Percentiles rank a stretch among this genome's conserved stretches.
Conservation (phyloP, 92 coral and sea anemone species). For the Porites rus region DNA sequence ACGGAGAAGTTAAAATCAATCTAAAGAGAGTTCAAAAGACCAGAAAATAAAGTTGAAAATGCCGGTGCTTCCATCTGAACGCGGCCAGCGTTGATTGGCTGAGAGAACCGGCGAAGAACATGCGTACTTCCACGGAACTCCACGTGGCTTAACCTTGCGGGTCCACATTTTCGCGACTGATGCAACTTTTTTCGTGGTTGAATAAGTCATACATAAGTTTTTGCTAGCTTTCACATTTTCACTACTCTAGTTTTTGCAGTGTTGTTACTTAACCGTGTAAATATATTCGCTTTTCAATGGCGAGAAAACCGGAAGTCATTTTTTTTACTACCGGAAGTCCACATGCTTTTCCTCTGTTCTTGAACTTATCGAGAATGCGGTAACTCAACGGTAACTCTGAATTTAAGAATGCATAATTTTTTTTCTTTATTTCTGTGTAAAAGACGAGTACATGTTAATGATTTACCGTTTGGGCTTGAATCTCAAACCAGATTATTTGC, state of each 20-base stretch:
- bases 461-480: no score
- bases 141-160: constrained; percentile 78
- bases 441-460: no score
- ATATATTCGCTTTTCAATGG: neutral
- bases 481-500: no score
- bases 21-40: neutral
- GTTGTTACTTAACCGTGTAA: neutral
- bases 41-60: constrained; percentile 48
- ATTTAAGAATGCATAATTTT: no score
- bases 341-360: neutral
- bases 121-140: constrained; percentile 56
- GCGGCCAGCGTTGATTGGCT: constrained; percentile 99
- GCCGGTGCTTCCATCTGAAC: constrained; percentile 86
- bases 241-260: no score
- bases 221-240: neutral
- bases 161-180: constrained; percentile 59
- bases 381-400: no score
- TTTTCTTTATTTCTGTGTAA: no score
- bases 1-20: constrained; percentile 18
- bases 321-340: constrained; percentile 20
- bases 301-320: constrained; percentile 24
- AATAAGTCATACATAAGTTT: neutral
- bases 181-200: constrained; percentile 13
- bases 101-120: constrained; percentile 38
- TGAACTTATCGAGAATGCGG: neutral